Conservation (phyloP, 1,140 invertebrate species). For the Thaumatotibia leucotreta region DNA sequence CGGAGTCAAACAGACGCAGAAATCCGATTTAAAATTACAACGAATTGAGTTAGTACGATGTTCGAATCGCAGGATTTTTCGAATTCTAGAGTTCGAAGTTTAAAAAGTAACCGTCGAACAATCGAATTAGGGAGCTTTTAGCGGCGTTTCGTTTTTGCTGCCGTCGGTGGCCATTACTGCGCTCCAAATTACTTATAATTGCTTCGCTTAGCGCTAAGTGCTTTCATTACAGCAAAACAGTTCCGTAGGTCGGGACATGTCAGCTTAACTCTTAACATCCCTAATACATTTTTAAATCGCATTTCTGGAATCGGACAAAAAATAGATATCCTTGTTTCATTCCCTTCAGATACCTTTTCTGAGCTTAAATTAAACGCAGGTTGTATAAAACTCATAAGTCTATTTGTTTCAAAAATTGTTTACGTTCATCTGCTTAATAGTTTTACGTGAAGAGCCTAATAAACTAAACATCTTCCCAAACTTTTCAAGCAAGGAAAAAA, state of each 20-base stretch:
- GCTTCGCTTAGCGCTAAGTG: conserved; percentile 74
- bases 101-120: conserved; percentile 61
- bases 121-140: conserved; percentile 74
- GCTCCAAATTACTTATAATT: conserved; percentile 74
- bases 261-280: conserved; percentile 32
- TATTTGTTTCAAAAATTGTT: no score
- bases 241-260: conserved; percentile 39
- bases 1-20: not conserved
- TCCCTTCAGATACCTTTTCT: no score
- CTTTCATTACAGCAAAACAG: conserved; percentile 70
- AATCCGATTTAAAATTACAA: not conserved
- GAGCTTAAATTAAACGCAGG: no score
- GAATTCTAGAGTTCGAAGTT: conserved; percentile 39
- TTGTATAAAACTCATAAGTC: no score
- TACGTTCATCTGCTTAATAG: no score
- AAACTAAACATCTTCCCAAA: no score
- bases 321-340: no score
- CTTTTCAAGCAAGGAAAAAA: no score
- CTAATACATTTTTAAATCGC: conserved; percentile 29
- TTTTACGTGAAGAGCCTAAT: no score
- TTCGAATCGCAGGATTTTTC: conserved; percentile 18
- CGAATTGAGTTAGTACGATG: not conserved
- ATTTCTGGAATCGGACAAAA: not conserved
- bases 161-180: conserved; percentile 68
- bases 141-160: conserved; percentile 69